These are phyloP conservation scores for Trichogramma dendrolimi DNA, from an alignment of 2,888 invertebrate genomes.

Conservation along the genomic window DNA sequence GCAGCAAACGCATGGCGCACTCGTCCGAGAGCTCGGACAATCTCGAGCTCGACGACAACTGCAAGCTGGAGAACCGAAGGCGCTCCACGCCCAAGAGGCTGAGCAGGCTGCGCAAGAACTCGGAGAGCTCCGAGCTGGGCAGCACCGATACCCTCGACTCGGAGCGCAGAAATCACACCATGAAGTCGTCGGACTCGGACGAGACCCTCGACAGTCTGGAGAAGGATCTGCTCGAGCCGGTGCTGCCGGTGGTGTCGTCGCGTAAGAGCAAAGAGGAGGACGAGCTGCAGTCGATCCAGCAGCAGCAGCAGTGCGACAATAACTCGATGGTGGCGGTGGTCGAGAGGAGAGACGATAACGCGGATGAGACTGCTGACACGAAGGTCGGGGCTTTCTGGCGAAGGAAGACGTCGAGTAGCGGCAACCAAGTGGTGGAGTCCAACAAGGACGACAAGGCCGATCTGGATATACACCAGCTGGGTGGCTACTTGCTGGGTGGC, in stretches of 20 bases:
- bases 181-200: conserved; percentile 46
- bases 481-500: conserved; percentile 44
- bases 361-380: conserved; percentile 5
- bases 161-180: conserved; percentile 39
- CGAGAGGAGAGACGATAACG: background rate
- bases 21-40: conserved; percentile 49
- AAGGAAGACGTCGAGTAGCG: conserved; percentile 8
- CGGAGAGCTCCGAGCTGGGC: conserved; percentile 50
- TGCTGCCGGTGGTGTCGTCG: conserved; percentile 37
- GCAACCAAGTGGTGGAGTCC: background rate
- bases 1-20: conserved; percentile 37
- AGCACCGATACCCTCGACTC: conserved; percentile 49
- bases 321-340: conserved; percentile 30
- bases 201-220: conserved; percentile 49
- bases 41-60: conserved; percentile 41
- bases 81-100: conserved; percentile 36
- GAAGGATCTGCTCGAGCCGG: conserved; percentile 33
- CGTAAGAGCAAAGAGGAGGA: conserved; percentile 40
- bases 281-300: conserved; percentile 40
- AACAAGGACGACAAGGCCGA: conserved; percentile 43
- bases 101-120: conserved; percentile 46
- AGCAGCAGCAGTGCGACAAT: conserved; percentile 41
- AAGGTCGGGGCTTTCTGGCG: conserved; percentile 9
- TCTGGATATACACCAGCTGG: conserved; percentile 45
- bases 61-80: conserved; percentile 41